Conservation (phyloP, 2,888 invertebrate species). For the Autographa gamma region DNA sequence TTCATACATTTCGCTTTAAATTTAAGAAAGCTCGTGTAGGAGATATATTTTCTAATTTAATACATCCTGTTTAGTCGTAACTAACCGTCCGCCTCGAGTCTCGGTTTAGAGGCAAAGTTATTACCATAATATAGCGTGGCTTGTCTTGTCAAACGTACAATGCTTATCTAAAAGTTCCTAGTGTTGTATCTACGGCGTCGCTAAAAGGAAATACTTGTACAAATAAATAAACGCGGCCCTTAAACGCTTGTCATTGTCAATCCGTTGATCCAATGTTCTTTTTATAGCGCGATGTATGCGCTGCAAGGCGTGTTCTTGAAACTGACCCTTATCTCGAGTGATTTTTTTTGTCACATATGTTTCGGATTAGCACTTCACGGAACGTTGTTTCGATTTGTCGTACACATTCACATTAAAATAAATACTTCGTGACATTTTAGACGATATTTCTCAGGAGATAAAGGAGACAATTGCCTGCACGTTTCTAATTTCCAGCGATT, state of each 20-base stretch:
- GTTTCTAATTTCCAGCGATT: conserved; percentile 51
- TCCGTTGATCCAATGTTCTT: conserved; percentile 82
- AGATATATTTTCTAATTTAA: conserved; percentile 78
- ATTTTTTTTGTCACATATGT: conserved; percentile 86
- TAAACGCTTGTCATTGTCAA: conserved; percentile 88
- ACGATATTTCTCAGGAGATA: conserved; percentile 47
- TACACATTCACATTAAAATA: conserved; percentile 54
- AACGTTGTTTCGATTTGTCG: conserved; percentile 77
- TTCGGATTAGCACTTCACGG: conserved; percentile 87
- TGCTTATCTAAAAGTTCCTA: conserved; percentile 86
- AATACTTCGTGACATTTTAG: conserved; percentile 56
- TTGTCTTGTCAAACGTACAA: conserved; percentile 72
- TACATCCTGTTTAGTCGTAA: conserved; percentile 75
- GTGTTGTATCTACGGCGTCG: conserved; percentile 81
- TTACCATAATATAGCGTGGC: conserved; percentile 80
- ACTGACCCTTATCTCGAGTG: conserved; percentile 84
- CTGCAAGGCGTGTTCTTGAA: conserved; percentile 83
- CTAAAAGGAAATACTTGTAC: conserved; percentile 88
- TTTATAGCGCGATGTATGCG: conserved; percentile 81
- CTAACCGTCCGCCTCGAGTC: conserved; percentile 70
- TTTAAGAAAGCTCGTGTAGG: conserved; percentile 57
- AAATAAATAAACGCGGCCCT: conserved; percentile 85
- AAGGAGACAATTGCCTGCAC: conserved; percentile 55
- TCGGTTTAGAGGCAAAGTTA: conserved; percentile 76
- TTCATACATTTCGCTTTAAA: conserved; percentile 57